Conservation (phyloP, 2,797 vertebrate genomes). For the Acanthopagrus latus region DNA sequence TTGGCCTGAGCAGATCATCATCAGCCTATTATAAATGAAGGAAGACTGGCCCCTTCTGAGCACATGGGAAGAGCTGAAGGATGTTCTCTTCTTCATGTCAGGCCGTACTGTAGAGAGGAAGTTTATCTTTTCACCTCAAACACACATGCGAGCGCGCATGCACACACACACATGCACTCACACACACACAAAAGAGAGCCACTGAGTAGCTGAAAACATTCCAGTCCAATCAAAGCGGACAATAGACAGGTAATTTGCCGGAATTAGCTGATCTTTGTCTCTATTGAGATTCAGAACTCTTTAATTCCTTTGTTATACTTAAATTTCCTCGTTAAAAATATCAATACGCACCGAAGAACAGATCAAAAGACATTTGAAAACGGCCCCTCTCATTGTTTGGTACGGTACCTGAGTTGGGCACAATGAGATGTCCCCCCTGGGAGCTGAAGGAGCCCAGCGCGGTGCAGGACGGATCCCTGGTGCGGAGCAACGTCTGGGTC, state of each 20-base stretch:
- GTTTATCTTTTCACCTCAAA: conserved; percentile 18
- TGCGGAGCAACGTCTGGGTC: conserved; percentile 93
- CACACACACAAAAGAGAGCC: conserved; percentile 1
- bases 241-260: conserved; percentile 36
- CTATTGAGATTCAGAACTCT: neutral
- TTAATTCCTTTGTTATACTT: conserved; percentile 9
- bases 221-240: conserved; percentile 18
- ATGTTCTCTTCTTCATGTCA: conserved; percentile 29
- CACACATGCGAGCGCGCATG: neutral
- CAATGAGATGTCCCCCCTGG: conserved; percentile 95
- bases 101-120: conserved; percentile 2
- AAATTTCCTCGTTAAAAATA: conserved; percentile 7
- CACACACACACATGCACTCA: neutral
- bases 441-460: conserved; percentile 97
- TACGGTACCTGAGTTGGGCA: conserved; percentile 93
- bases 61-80: conserved; percentile 20
- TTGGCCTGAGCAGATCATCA: conserved; percentile 2
- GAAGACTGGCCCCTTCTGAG: conserved; percentile 7
- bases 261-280: conserved; percentile 11
- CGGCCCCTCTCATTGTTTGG: neutral
- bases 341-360: neutral
- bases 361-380: conserved; percentile 9
- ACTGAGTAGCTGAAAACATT: conserved; percentile 12
- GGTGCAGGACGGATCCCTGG: conserved; percentile 94
- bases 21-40: conserved; percentile 25